Base-by-base conservation (phyloP, 2,797 vertebrate species). In the Cryptoblepharus egeriae region DNA sequence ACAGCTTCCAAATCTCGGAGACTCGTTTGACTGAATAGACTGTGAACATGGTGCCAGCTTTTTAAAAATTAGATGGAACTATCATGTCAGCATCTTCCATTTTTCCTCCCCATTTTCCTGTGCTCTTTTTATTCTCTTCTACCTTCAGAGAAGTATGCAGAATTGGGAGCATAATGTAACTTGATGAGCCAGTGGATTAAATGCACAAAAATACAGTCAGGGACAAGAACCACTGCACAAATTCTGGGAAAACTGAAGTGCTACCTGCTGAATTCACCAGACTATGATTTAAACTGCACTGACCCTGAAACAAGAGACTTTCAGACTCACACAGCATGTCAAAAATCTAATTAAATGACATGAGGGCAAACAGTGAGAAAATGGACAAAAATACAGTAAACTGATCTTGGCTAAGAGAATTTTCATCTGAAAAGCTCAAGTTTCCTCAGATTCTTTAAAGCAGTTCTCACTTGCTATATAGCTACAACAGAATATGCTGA, bases 1-100 rank as follows among this genome's bases (percentile, higher is more conserved):
- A 96, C 88, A 96, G 90, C 93, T 96, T 96, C 92, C 95, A 96
- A 93, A 95, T 96, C 89, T 96, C 91, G 0, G 95, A 96, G 92
- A 93, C 94, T 84, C 95, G 91, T 89, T 91, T 95, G 88, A 93
- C 68, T 86, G 95, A 95, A 75, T 96, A 95, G 88, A 90, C 88
- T 76, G 30, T 61, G 84, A 86, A 88, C 81, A 83, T 9, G 39
- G 22, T 58, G 80, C 60, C 63, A 71, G 76, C 49, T 79, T 86
- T 93, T 32, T 26, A 82, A 94, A 88, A 82, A 94, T 88, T 77
- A 85, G 85, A 90, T 87, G 89, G 89, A 93, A 95, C 80, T 88
- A 87, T 81, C 6, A 83, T 87, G 87, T 88, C 93, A 81, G 49
- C 64, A 42, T 90, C 71, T 64, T 86, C 93, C 82, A n/a, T n/a